Evolutionary conservation across 2,797 vertebrate species (phyloP).

Genomic region (Benthosema pterotum): DNA sequence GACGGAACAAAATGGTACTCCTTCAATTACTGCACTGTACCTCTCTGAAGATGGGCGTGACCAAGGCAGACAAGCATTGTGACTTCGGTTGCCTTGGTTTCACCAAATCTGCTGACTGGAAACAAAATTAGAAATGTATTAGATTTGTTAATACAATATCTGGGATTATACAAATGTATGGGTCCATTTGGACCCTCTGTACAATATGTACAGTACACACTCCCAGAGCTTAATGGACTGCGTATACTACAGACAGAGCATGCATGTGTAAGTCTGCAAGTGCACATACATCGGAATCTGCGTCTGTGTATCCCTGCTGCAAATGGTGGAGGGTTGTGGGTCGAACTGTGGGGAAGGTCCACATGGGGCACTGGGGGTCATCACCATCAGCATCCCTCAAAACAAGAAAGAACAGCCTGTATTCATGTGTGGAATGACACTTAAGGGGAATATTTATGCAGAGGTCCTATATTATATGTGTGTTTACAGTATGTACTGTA

Average conservation of each 20-base stretch:
- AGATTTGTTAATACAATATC: neutral
- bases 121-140: neutral
- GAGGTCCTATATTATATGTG: neutral
- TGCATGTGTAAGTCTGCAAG: neutral
- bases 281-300: slow-evolving; percentile 79
- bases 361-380: slow-evolving; percentile 88
- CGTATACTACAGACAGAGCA: neutral
- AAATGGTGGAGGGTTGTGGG: slow-evolving; percentile 89
- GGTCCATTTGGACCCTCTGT: neutral
- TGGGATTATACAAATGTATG: neutral
- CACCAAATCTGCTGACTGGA: slow-evolving; percentile 85
- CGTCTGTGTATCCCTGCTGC: slow-evolving; percentile 87
- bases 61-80: slow-evolving; percentile 90
- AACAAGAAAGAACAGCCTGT: neutral
- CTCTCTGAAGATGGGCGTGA: slow-evolving; percentile 96
- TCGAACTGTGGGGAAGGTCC: slow-evolving; percentile 95
- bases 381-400: slow-evolving; percentile 89
- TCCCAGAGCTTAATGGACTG: too few species aligned
- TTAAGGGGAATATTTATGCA: neutral
- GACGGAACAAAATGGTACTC: too few species aligned
- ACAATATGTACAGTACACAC: too few species aligned
- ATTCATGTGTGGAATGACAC: too few species aligned
- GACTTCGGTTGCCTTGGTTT: slow-evolving; percentile 91
- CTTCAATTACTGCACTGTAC: too few species aligned
- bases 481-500: neutral